Conservation (phyloP, 2,797 vertebrate species). For the Megalops cyprinoides region DNA sequence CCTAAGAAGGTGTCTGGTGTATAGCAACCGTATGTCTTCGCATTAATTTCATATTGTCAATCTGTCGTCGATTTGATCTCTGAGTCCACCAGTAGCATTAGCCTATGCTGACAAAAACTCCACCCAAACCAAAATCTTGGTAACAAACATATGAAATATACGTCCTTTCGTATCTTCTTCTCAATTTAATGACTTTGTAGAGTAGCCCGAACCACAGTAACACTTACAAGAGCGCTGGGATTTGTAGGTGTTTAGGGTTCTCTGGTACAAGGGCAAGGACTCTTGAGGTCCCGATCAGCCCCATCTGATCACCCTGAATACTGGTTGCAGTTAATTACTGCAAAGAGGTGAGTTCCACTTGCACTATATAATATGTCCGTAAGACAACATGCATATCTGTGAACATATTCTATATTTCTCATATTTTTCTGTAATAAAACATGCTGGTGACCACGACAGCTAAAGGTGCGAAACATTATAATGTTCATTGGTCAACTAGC, state of each 20-base stretch:
- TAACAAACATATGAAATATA: not conserved
- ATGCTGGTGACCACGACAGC: constrained; percentile 16
- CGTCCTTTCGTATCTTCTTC: not conserved
- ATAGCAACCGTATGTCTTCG: not conserved
- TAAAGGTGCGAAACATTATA: not conserved
- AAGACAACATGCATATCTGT: not conserved
- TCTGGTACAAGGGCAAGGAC: not conserved
- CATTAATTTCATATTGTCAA: not conserved
- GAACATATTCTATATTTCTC: not conserved
- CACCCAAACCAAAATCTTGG: not conserved
- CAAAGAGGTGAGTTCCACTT: not conserved
- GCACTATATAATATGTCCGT: not conserved
- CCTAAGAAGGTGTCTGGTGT: not conserved
- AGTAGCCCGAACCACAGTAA: not conserved
- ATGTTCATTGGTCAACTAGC: constrained; percentile 61
- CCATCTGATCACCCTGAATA: not conserved
- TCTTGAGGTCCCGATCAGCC: not conserved
- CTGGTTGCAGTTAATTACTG: not conserved
- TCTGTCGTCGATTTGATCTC: not conserved
- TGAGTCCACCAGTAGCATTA: not conserved
- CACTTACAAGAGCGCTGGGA: not conserved
- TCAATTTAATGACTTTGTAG: not conserved
- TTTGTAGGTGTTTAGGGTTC: not conserved
- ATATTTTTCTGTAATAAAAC: not conserved
- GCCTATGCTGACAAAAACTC: not conserved